These are phyloP conservation scores for Campopleginae sp. DNA, from an alignment of 2,888 invertebrate species.

Conservation along the genomic window DNA sequence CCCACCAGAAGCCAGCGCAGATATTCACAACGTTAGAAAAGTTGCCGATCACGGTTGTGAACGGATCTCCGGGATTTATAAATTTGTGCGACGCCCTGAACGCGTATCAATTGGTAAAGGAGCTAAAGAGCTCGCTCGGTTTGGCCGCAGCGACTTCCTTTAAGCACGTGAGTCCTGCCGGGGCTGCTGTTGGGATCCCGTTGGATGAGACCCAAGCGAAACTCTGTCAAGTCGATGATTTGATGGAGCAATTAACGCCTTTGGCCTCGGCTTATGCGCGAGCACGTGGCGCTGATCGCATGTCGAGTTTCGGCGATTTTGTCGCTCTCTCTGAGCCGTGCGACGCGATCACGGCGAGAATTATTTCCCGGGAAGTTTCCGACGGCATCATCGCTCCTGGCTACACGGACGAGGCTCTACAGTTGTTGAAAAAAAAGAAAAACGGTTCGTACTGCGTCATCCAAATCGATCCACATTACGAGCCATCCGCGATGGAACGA, in stretches of 20 bases:
- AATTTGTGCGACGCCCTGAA: conserved; percentile 99
- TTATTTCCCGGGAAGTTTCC: conserved; percentile 97
- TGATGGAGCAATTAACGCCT: conserved; percentile 90
- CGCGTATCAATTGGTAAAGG: conserved; percentile 97
- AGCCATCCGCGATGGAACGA: conserved; percentile 92
- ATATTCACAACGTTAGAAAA: conserved; percentile 92
- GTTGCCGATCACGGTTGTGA: conserved; percentile 94
- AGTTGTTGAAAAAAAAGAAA: conserved; percentile 96
- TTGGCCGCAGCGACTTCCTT: conserved; percentile 98
- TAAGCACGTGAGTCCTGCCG: conserved; percentile 99
- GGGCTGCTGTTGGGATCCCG: conserved; percentile 96
- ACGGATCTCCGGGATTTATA: conserved; percentile 98
- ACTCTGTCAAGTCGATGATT: conserved; percentile 97
- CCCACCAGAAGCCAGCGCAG: conserved; percentile 98
- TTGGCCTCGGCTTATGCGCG: conserved; percentile 96
- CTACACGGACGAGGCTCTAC: conserved; percentile 93
- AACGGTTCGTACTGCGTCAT: conserved; percentile 96
- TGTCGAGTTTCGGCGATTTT: conserved; percentile 99
- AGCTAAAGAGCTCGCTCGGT: conserved; percentile 91
- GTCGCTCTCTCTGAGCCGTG: conserved; percentile 96
- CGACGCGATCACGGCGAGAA: conserved; percentile 94
- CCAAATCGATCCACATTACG: conserved; percentile 95
- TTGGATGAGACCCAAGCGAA: conserved; percentile 91
- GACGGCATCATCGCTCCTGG: conserved; percentile 99
- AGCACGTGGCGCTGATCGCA: conserved; percentile 98